A percentile compares a stretch with the other conserved stretches of the same genome.
Conservation (phyloP, 1,140 invertebrate species). For the Neomicropteryx cornuta region DNA sequence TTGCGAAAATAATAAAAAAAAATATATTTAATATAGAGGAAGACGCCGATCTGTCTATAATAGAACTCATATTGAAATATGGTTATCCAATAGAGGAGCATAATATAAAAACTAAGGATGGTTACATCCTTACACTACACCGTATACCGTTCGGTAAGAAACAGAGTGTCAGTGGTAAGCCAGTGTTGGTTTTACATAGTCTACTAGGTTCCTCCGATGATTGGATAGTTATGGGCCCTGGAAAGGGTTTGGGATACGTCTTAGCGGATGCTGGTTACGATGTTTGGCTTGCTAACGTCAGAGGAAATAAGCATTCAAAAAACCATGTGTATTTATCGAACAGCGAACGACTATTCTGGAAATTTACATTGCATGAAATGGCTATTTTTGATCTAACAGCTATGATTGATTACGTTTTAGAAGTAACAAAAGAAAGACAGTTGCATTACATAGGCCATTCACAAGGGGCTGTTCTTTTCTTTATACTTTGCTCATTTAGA, state of each 20-base stretch:
- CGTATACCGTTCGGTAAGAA: slow-evolving; percentile 48
- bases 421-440: slow-evolving; percentile 33
- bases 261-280: slow-evolving; percentile 51
- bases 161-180: slow-evolving; percentile 16
- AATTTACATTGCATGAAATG: slow-evolving; percentile 58
- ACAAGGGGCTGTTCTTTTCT: slow-evolving; percentile 52
- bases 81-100: slow-evolving; percentile 62
- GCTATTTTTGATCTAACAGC: slow-evolving; percentile 65
- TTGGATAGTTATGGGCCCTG: slow-evolving; percentile 56
- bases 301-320: slow-evolving; percentile 51
- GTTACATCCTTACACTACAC: slow-evolving; percentile 62
- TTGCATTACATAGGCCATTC: slow-evolving; percentile 63
- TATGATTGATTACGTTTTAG: slow-evolving; percentile 57
- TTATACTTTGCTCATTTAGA: slow-evolving; percentile 50
- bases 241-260: slow-evolving; percentile 47
- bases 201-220: slow-evolving; percentile 62
- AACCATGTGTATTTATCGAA: slow-evolving; percentile 36
- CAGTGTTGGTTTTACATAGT: slow-evolving; percentile 66
- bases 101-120: slow-evolving; percentile 53
- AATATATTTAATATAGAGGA: too few relatives aligned
- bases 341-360: slow-evolving; percentile 46
- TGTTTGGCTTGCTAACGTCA: slow-evolving; percentile 55
- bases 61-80: slow-evolving; percentile 31
- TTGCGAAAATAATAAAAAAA: too few relatives aligned
- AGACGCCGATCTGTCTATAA: slow-evolving; percentile 27